Evolutionary conservation across 2,797 vertebrate species (phyloP), one percentile per base, ranked within the genome.

Genomic region (Chromis chromis): DNA sequence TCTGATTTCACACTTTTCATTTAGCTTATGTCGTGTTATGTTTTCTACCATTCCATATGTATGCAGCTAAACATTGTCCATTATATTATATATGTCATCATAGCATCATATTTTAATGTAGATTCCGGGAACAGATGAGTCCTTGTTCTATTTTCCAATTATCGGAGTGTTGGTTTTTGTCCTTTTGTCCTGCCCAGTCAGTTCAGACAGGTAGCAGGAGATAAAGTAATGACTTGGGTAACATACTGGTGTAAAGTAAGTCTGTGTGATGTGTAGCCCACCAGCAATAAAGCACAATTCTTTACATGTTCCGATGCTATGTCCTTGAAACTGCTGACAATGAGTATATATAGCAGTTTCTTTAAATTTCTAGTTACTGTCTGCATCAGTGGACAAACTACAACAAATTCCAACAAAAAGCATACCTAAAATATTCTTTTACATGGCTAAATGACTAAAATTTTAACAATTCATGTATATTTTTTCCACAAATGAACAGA

Each of bases 401-500:
- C 42, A 65, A 48, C 6, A 56, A 24, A 31, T 46, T 54, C 19
- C 3, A 54, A 64, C 13, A 50, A 36, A 25, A 59, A 1, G n/a
- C 6, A 31, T 31, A 31, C 2, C 28, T 31, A 63, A 1, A n/a
- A 22, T 19, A 27, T 49, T n/a, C n/a, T 48, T 3, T 17, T 27
- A 4, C 1, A 11, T 49, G 10, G 12, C 2, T 22, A 12, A 14
- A 21, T 33, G 0, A 46, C 9, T 46, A 0, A n/a, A 16, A 17
- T 28, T 61, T 28, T 24, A 31, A 44, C 24, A 0, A 50, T 46
- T 2, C 3, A 6, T 31, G 21, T 62, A 31, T 11, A 22, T 33
- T 57, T 67, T 8, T 66, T 53, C 66, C 9, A 27, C 9, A 71
- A 53, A 76, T 46, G 70, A 49, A 61, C 46, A 77, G 2, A 62